Conservation (phyloP, 2,888 invertebrate species). For the Epiblema foenella region DNA sequence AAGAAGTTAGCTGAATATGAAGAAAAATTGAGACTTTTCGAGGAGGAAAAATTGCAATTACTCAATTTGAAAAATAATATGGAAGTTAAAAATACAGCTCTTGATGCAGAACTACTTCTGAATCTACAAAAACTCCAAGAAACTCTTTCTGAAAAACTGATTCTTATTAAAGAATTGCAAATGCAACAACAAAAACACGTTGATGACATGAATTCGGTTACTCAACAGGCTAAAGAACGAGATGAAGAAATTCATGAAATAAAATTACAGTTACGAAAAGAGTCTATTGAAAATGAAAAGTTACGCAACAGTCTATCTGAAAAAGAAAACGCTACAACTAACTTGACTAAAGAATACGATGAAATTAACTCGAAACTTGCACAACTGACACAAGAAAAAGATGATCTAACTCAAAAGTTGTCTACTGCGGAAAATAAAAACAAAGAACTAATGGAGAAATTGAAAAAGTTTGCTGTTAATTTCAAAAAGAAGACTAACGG, state of each 20-base stretch:
- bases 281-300: conserved; percentile 86
- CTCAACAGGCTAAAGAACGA: conserved; percentile 79
- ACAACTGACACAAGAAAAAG: conserved; percentile 68
- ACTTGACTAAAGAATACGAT: conserved; percentile 79
- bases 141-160: conserved; percentile 74
- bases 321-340: conserved; percentile 75
- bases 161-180: conserved; percentile 75
- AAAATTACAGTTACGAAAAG: conserved; percentile 83
- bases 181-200: conserved; percentile 76
- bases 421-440: conserved; percentile 85
- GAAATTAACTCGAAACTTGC: conserved; percentile 72
- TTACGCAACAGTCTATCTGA: conserved; percentile 85
- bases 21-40: conserved; percentile 69
- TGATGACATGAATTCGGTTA: conserved; percentile 76
- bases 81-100: conserved; percentile 63
- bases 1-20: conserved; percentile 74
- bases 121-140: conserved; percentile 74
- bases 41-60: conserved; percentile 77
- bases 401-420: conserved; percentile 68
- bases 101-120: conserved; percentile 74
- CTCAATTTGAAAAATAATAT: conserved; percentile 64
- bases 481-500: conserved; percentile 89
- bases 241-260: conserved; percentile 84
- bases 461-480: conserved; percentile 91
- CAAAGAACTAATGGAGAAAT: conserved; percentile 89